A percentile compares a stretch with the other conserved stretches of the same genome.
phyloP scores from a whole-genome alignment of 2,797 vertebrate genomes.

The Brotula barbata region DNA sequence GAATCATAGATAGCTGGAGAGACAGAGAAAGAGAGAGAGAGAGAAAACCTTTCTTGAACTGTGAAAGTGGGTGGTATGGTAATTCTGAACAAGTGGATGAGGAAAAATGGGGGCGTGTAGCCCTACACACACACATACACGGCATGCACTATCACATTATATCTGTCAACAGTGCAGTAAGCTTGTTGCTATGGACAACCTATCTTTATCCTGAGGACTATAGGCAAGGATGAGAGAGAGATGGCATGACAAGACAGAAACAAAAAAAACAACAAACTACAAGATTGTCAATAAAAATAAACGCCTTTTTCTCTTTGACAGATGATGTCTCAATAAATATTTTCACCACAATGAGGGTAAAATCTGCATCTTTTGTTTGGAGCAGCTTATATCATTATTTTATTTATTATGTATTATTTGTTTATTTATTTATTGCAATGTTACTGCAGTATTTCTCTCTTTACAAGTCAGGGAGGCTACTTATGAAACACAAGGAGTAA shows the following conservation, averaged over 20 bases:
- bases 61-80: conserved; percentile 28
- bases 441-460: no score
- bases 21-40: not conserved
- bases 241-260: conserved; percentile 3
- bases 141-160: conserved; percentile 45
- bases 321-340: conserved; percentile 14
- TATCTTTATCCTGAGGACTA: conserved; percentile 32
- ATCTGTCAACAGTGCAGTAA: conserved; percentile 45
- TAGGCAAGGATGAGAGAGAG: conserved; percentile 12
- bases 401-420: no score
- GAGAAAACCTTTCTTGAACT: conserved; percentile 23
- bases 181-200: conserved; percentile 71
- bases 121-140: conserved; percentile 8
- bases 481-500: no score
- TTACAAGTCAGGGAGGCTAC: no score
- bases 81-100: conserved; percentile 28
- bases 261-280: not conserved
- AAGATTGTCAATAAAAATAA: not conserved
- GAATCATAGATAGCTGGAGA: not conserved
- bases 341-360: no score
- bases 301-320: not conserved
- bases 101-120: conserved; percentile 14
- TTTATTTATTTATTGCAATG: no score
- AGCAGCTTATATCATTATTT: conserved; percentile 16
- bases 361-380: no score